Evolutionary conservation across 2,113 vertebrate genomes (phyloP).

Genomic region (Lepus timidus): DNA sequence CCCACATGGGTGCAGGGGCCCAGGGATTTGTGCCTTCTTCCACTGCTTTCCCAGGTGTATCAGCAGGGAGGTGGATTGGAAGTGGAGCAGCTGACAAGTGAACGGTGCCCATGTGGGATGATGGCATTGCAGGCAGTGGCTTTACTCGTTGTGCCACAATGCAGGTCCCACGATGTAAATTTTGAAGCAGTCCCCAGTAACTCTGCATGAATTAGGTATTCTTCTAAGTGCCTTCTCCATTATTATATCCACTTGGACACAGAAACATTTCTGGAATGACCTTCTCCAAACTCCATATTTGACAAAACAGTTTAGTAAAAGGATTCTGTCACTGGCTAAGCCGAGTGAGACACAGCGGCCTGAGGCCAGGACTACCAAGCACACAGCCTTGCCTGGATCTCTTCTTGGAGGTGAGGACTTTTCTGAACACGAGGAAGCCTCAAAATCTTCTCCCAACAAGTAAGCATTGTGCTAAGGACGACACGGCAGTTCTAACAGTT

Average conservation of each 20-base stretch:
- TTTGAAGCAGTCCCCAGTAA: background rate
- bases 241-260: background rate
- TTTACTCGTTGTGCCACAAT: too few species aligned
- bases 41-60: too few species aligned
- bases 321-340: background rate
- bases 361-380: background rate
- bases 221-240: background rate
- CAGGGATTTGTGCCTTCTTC: too few species aligned
- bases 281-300: background rate
- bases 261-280: background rate
- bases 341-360: background rate
- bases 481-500: background rate
- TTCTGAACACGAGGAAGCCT: background rate
- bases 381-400: background rate
- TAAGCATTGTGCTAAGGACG: background rate
- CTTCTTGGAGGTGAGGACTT: background rate
- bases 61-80: too few species aligned
- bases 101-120: too few species aligned
- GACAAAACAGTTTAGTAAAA: background rate
- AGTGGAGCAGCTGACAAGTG: too few species aligned
- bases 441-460: constrained; percentile 3
- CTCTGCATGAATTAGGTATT: background rate
- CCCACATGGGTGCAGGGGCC: too few species aligned
- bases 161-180: background rate
- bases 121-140: too few species aligned